Base-by-base conservation (phyloP, 2,797 vertebrate species). In the Coilia nasus region DNA sequence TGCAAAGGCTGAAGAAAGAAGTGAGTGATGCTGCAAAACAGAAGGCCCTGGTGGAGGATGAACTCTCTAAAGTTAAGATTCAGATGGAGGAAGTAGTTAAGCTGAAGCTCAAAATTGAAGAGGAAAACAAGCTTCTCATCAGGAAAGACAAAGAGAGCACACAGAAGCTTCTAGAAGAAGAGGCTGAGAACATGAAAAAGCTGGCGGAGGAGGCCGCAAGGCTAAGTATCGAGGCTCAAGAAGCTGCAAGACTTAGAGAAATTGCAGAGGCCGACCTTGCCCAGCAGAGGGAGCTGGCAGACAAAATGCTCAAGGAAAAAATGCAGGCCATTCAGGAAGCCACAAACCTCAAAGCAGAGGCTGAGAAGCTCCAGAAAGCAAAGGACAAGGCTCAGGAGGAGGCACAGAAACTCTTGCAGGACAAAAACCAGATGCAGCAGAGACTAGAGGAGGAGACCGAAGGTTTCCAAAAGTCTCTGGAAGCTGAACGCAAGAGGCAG, bases 301-400 rank as follows among this genome's bases (percentile, higher is more conserved):
- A 99, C 88, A 97, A 97, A 91, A 98, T 98, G 95, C 93, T 98
- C 0, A 97, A 97, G 88, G 98, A 99, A 92, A 99, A 99, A 93
- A 98, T 98, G 96, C 97, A 97, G 92, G 98, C 97, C 0, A 96
- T 98, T 82, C 97, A 98, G 90, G 98, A 99, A 90, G 97, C 98
- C 44, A 95, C 95, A 0, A 95, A 95, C 85, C 95, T 99, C 64
- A 97, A 96, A 90, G 97, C 97, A 0, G 96, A 99, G 91, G 98
- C 98, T 0, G 96, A 97, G 89, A 86, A 97, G 92, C 96, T 99
- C 81, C 97, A 98, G 91, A 97, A 96, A 91, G 97, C 97, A 91
- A 99, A 99, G 90, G 95, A 97, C 28, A 90, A 97, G 54, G 98
- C 98, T 0, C 97, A 99, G 87, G 96, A 99, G 54, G 96, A 97